phyloP scores from a whole-genome alignment of 2,797 vertebrate species.

The Girardinus metallicus region DNA sequence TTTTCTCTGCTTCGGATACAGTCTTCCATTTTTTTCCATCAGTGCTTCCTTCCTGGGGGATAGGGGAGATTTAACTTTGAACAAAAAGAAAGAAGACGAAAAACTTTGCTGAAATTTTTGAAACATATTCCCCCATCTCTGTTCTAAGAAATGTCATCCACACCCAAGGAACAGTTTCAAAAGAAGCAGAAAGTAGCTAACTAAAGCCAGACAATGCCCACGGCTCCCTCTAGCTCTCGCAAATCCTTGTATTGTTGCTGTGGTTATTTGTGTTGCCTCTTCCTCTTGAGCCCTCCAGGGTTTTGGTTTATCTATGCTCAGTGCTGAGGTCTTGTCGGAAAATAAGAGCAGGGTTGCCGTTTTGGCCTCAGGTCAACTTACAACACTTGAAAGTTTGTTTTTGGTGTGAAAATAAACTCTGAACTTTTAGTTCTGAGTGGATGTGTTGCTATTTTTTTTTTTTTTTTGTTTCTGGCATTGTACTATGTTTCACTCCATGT shows the following conservation, averaged over 20 bases:
- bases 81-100: conserved; percentile 57
- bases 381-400: conserved; percentile 53
- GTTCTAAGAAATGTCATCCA: conserved; percentile 78
- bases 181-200: conserved; percentile 71
- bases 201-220: conserved; percentile 73
- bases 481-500: not conserved
- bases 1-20: conserved; percentile 42
- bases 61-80: conserved; percentile 67
- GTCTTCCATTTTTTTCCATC: conserved; percentile 28
- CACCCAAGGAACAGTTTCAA: conserved; percentile 73
- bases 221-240: conserved; percentile 63
- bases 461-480: not conserved
- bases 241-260: conserved; percentile 77
- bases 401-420: conserved; percentile 40
- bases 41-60: conserved; percentile 51
- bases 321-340: conserved; percentile 71
- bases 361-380: conserved; percentile 65
- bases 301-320: conserved; percentile 70
- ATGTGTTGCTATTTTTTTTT: not conserved
- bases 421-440: conserved; percentile 26
- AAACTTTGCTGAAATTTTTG: conserved; percentile 73
- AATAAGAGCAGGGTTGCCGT: conserved; percentile 64
- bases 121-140: conserved; percentile 59
- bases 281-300: conserved; percentile 64
- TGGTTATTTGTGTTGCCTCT: conserved; percentile 71